Evolutionary conservation across 2,113 vertebrate genomes (phyloP).

Genomic region (Rhinopomastus cyanomelas): DNA sequence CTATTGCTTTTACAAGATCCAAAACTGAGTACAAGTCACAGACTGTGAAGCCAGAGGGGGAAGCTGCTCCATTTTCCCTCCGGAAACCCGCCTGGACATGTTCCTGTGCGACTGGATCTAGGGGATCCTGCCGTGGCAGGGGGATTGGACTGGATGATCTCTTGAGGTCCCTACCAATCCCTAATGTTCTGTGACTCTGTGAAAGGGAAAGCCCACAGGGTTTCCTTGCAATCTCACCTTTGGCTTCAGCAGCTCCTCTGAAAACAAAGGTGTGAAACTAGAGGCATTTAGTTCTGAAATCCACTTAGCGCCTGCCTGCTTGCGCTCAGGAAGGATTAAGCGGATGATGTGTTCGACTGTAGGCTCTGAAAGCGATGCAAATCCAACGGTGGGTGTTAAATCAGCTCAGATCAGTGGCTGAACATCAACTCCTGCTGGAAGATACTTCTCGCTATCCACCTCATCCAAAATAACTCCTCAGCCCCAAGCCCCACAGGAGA

Average conservation of each 20-base stretch:
- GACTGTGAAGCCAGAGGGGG: background rate
- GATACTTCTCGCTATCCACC: rapidly evolving
- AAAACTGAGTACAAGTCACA: background rate
- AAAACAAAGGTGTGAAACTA: background rate
- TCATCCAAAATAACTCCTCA: background rate
- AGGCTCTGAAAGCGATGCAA: background rate
- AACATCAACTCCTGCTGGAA: background rate
- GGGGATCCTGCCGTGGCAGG: too few relatives aligned
- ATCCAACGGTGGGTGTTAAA: rapidly evolving
- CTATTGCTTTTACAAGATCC: background rate
- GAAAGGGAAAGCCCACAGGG: rapidly evolving
- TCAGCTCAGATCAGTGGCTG: too few relatives aligned
- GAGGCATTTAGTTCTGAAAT: background rate
- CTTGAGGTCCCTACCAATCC: too few relatives aligned
- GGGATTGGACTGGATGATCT: too few relatives aligned
- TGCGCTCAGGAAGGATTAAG: background rate
- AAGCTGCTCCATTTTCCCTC: too few relatives aligned
- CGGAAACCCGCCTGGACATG: too few relatives aligned
- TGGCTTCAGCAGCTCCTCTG: background rate
- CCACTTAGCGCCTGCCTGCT: rapidly evolving
- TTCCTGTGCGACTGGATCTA: too few relatives aligned
- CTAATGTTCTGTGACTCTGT: too few relatives aligned
- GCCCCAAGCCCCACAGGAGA: background rate
- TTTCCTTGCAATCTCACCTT: background rate
- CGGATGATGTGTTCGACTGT: rapidly evolving